phyloP scores from a whole-genome alignment of 2,113 vertebrate species.

The Euleptes europaea region DNA sequence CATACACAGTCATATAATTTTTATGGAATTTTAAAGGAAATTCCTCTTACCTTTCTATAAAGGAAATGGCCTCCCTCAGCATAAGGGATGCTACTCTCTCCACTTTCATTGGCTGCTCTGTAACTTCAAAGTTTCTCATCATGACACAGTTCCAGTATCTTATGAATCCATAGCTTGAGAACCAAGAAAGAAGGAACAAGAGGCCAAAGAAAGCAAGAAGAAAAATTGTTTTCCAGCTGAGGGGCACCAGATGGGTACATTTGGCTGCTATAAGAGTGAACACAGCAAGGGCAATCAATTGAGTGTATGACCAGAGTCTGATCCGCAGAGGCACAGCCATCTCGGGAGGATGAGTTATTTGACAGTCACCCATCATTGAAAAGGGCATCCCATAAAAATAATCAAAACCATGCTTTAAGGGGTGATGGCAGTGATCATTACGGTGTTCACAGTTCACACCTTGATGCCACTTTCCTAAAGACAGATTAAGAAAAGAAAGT shows the following conservation, averaged over 20 bases:
- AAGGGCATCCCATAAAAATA: constrained; percentile 89
- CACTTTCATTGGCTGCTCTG: constrained; percentile 86
- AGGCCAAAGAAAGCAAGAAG: constrained; percentile 43
- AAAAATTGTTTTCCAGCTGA: constrained; percentile 52
- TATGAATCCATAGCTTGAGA: constrained; percentile 71
- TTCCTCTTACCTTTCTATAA: constrained; percentile 80
- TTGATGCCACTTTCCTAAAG: constrained; percentile 92
- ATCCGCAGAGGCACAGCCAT: constrained; percentile 65
- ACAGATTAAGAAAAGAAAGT: not conserved
- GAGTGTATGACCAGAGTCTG: constrained; percentile 49
- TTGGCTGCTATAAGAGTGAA: constrained; percentile 70
- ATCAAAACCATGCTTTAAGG: constrained; percentile 87
- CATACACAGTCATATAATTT: not conserved
- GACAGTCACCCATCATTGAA: constrained; percentile 81
- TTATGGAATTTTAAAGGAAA: not conserved
- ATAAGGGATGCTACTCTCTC: constrained; percentile 69
- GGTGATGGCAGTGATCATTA: constrained; percentile 89
- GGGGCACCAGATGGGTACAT: constrained; percentile 55
- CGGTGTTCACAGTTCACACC: constrained; percentile 85
- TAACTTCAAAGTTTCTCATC: constrained; percentile 84
- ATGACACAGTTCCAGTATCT: constrained; percentile 88
- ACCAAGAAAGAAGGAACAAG: constrained; percentile 63
- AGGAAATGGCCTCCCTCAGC: constrained; percentile 78
- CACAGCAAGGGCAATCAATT: constrained; percentile 60
- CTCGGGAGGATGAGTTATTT: constrained; percentile 61